A percentile compares a stretch with the other conserved stretches of the same genome.
phyloP scores from a whole-genome alignment of 1,140 invertebrate genomes.

The Lepidurus packardi region DNA sequence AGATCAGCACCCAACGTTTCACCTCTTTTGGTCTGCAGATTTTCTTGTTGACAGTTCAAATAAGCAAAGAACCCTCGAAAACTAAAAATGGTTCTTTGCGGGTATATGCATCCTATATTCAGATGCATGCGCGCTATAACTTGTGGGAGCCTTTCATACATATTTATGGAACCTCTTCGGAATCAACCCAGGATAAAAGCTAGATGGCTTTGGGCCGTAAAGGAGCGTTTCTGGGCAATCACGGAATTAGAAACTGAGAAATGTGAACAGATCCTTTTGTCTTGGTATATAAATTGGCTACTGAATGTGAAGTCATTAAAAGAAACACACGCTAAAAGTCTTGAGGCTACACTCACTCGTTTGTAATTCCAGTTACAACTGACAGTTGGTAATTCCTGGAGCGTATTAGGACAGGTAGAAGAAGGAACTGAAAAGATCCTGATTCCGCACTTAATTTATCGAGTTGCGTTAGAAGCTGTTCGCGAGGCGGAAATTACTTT shows the following conservation, averaged over 20 bases:
- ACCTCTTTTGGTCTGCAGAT: neutral
- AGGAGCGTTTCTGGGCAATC: neutral
- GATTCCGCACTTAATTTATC: too few species aligned
- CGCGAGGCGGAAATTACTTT: too few species aligned
- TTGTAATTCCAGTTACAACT: too few species aligned
- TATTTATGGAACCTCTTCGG: neutral
- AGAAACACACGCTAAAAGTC: too few species aligned
- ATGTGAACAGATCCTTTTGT: too few species aligned
- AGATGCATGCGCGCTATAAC: neutral
- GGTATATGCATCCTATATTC: neutral
- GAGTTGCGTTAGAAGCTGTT: too few species aligned
- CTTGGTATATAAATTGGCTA: too few species aligned
- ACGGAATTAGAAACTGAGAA: neutral
- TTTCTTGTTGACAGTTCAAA: constrained; percentile 11
- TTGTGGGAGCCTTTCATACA: constrained; percentile 9
- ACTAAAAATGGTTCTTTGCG: neutral
- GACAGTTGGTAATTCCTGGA: too few species aligned
- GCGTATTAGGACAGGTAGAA: too few species aligned
- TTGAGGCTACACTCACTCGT: too few species aligned
- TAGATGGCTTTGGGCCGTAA: neutral
- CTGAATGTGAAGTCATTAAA: too few species aligned
- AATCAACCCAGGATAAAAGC: neutral
- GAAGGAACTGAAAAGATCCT: too few species aligned
- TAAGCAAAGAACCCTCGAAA: neutral
- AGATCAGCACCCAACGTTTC: neutral